phyloP scores from a whole-genome alignment of 1,140 invertebrate species.

The Littorina saxatilis region DNA sequence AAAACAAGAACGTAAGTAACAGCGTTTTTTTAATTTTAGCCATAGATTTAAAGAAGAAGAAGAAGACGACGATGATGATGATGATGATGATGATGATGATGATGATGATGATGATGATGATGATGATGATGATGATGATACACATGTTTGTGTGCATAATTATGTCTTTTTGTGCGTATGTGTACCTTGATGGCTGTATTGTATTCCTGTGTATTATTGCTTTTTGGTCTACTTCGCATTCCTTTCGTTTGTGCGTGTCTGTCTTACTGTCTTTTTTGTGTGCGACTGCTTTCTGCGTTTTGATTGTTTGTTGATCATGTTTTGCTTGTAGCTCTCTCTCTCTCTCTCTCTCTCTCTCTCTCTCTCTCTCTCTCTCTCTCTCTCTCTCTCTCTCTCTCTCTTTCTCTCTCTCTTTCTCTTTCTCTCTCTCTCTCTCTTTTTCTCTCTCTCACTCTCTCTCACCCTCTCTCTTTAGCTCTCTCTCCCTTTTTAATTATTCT shows the following conservation, averaged over 20 bases:
- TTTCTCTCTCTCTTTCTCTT: neutral
- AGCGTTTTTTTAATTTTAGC: neutral
- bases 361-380: neutral
- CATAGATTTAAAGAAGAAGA: no score
- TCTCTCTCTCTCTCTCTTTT: no score
- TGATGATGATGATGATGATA: no score
- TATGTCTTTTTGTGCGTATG: neutral
- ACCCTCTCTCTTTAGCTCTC: no score
- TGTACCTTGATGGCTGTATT: neutral
- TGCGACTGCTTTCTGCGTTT: neutral
- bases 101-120: neutral
- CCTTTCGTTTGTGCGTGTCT: no score
- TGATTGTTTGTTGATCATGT: no score
- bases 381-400: conserved; percentile 18
- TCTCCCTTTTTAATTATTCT: no score
- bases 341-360: no score
- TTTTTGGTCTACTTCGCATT: no score
- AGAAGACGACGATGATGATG: neutral
- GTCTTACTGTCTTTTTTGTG: neutral
- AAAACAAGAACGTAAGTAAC: no score
- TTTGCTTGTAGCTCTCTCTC: no score
- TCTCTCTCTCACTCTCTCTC: no score
- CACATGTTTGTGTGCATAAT: neutral
- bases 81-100: neutral
- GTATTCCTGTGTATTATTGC: neutral